Base-by-base conservation (phyloP, 1,140 invertebrate genomes). In the Drosophila mayri region DNA sequence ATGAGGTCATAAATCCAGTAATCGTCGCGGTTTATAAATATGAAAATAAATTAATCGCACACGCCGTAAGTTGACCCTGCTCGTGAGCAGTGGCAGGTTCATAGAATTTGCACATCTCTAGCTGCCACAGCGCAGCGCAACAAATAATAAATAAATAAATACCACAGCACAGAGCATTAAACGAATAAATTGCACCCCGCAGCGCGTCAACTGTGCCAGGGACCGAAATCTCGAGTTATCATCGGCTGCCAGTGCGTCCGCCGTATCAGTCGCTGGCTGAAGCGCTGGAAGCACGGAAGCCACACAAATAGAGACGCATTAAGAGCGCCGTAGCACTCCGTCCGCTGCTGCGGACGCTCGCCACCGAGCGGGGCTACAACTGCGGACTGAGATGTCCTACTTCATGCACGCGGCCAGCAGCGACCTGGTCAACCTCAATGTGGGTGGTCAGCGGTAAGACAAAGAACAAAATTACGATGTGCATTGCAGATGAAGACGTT, bases 381-480 rank as follows among this genome's bases (percentile, higher is more conserved):
- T 30, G 38, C 66, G 62, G 66, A 38, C 14, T 41, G 47, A 16
- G 65, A 92, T 92, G 91, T 90, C 91, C 75, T 90, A 92, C 68
- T 91, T 88, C 79, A 76, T 86, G 61, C 88, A 92, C 47, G 74
- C 82, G 40, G 92, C 94, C 16, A 90, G 70, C 67, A 93, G 94
- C 65, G 95, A 96, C 74, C 95, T 96, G 59, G 94, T 96, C 78
- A 94, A 95, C 92, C 93, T 96, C 32, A 96, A 96, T 93, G 95
- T 96, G 77, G 95, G 95, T 28, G 95, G 95, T 76, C 95, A 94
- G 60, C 94, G 95, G 95, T 95, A 93, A 90, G 72, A 49, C 50
- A 58, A 66, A 38, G 25, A 49, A 55, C 9, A 16, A 54, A 43
- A 47, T 58, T 49, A 50, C 46, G 44, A 14, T n/a, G 11, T 22